A percentile compares a stretch with the other conserved stretches of the same genome.
phyloP scores from a whole-genome alignment of 2,113 vertebrate species.

The Heterotilapia buettikoferi region DNA sequence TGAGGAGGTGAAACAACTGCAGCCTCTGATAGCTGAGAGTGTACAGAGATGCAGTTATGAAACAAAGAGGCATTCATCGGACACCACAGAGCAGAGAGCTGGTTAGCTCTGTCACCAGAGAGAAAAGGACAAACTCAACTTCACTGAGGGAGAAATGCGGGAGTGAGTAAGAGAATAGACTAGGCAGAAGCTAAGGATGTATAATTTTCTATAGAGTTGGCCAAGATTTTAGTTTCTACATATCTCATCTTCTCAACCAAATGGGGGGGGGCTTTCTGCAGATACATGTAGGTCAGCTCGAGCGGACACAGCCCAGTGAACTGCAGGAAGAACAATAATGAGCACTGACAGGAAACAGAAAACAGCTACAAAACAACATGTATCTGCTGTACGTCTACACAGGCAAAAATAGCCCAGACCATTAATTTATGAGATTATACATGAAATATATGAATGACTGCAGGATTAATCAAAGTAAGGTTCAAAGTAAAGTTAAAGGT shows the following conservation, averaged over 20 bases:
- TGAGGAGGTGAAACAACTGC: not conserved
- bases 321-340: not conserved
- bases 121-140: not conserved
- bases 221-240: not conserved
- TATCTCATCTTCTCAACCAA: not conserved
- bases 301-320: not conserved
- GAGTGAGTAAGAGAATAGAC: not conserved
- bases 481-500: not conserved
- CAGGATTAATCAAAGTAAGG: not conserved
- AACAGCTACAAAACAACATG: not conserved
- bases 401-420: not conserved
- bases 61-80: conserved; percentile 45
- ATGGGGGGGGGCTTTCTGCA: not conserved
- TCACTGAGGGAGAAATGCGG: not conserved
- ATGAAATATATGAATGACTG: not conserved
- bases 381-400: not conserved
- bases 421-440: not conserved
- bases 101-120: not conserved
- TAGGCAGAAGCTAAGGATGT: not conserved
- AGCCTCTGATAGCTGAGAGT: not conserved
- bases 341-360: not conserved
- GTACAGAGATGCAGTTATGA: not conserved
- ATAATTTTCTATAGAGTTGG: not conserved
- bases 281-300: conserved; percentile 47
- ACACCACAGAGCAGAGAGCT: not conserved